phyloP scores from a whole-genome alignment of 2,888 invertebrate genomes.

The Mythimna pallens region DNA sequence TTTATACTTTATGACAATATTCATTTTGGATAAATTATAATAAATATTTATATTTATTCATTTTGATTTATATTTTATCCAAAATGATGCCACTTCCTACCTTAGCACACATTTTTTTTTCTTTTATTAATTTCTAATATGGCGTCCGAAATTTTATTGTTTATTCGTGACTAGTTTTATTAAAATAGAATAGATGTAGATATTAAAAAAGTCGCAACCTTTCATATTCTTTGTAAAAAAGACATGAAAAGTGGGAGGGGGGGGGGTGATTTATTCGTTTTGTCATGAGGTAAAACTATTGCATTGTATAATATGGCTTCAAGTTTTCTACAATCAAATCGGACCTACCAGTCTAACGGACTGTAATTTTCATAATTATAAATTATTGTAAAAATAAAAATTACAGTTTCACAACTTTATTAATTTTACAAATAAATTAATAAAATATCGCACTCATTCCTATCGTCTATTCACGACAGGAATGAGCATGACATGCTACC shows the following conservation, averaged over 20 bases:
- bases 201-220: conserved; percentile 57
- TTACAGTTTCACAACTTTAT: conserved; percentile 14
- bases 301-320: conserved; percentile 48
- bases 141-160: conserved; percentile 75
- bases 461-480: background rate
- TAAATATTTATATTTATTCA: background rate
- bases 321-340: conserved; percentile 38
- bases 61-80: conserved; percentile 25
- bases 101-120: conserved; percentile 59
- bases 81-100: conserved; percentile 9
- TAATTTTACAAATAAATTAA: conserved; percentile 55
- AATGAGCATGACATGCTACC: conserved; percentile 17
- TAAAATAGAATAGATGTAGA: conserved; percentile 70
- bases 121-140: conserved; percentile 70
- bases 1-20: conserved; percentile 44
- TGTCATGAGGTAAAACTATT: conserved; percentile 72
- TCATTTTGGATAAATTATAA: conserved; percentile 38
- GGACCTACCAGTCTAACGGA: conserved; percentile 22
- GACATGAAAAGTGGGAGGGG: conserved; percentile 74
- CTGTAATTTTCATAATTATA: conserved; percentile 25
- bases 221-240: conserved; percentile 76
- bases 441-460: conserved; percentile 31
- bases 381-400: conserved; percentile 23
- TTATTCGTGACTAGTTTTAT: conserved; percentile 81
- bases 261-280: conserved; percentile 69